Evolutionary conservation across 2,888 invertebrate species (phyloP), one percentile per base, ranked within the genome.

Genomic region (Allacma fusca): DNA sequence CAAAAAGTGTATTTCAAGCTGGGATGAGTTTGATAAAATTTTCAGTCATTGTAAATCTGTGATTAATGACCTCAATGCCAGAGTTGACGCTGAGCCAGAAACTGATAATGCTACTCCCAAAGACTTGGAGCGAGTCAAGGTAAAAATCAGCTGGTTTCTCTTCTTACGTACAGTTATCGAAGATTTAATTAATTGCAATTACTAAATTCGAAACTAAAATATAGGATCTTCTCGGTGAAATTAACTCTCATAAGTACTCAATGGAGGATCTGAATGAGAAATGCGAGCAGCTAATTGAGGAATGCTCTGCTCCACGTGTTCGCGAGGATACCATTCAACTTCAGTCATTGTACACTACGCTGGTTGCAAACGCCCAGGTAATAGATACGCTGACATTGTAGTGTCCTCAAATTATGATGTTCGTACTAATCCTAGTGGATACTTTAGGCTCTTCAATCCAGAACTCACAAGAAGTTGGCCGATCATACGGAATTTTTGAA

Each of bases 401-500:
- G n/a, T n/a, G n/a, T n/a, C n/a, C n/a, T n/a, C n/a, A n/a, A n/a
- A n/a, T n/a, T n/a, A n/a, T n/a, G n/a, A n/a, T n/a, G n/a, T n/a
- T n/a, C n/a, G n/a, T n/a, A n/a, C n/a, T n/a, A n/a, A n/a, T n/a
- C n/a, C n/a, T n/a, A n/a, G n/a, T n/a, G n/a, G n/a, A n/a, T n/a
- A n/a, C n/a, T n/a, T n/a, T 59, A 86, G 84, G 86, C 91, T 78
- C 88, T 95, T 59, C 92, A 95, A 24, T 92, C 94, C 0, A 93
- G 93, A 85, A 92, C 96, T 16, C 95, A 97, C 86, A 95, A 95
- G 88, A 95, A 94, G 86, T 88, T 97, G 0, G 93, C 94, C 0
- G 96, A 96, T 86, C 95, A 96, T 85, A 94, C 94, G 0, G 95
- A 96, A 86, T 96, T 96, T 86, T 89, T 94, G 9, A 94, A 94